Base-by-base conservation (phyloP, 2,888 invertebrate genomes). In the Drosophila falleni region DNA sequence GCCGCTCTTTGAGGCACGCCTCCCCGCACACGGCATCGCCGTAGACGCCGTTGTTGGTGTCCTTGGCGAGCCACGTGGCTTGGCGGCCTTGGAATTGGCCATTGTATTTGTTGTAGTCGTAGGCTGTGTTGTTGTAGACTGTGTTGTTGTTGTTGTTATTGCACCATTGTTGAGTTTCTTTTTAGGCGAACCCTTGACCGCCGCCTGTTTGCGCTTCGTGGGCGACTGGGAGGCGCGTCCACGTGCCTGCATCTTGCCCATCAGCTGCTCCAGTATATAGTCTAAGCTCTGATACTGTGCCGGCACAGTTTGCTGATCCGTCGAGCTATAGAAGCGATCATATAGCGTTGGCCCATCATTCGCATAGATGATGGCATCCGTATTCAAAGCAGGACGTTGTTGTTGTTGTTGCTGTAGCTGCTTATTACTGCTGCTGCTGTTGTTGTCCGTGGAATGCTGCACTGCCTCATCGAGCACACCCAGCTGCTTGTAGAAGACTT, bases 281-380 rank as follows among this genome's bases (percentile, higher is more conserved):
- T 92, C 91, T 71, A 92, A 78, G 85, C 89, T 91, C 80, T 91
- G 90, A 81, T 90, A 91, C 85, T 91, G 91, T 67, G 90, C 80
- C 76, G 90, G 90, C 78, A 88, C 88, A 81, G 79, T 74, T 50
- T 78, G 60, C 55, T 69, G 78, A 64, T 74, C 81, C 62, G 86
- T 74, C 29, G 91, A 91, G 67, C 97, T 97, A 92, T 97, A 98
- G 64, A 97, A 93, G 75, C 95, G 95, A 91, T 98, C 98, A 90
- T 98, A 98, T 78, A 98, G 96, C 42, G 97, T 97, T 44, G 97
- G 97, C 0, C 97, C 97, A 91, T 97, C 97, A 92, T 98, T 97
- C 13, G 97, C 97, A 90, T 97, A 96, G 70, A 97, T 94, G 15
- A 98, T 96, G 10, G 97, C 97, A 42, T 87, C 72, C 33, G 79